Evolutionary conservation across 2,888 invertebrate genomes (phyloP).

Genomic region (Dolichomitus sp.): DNA sequence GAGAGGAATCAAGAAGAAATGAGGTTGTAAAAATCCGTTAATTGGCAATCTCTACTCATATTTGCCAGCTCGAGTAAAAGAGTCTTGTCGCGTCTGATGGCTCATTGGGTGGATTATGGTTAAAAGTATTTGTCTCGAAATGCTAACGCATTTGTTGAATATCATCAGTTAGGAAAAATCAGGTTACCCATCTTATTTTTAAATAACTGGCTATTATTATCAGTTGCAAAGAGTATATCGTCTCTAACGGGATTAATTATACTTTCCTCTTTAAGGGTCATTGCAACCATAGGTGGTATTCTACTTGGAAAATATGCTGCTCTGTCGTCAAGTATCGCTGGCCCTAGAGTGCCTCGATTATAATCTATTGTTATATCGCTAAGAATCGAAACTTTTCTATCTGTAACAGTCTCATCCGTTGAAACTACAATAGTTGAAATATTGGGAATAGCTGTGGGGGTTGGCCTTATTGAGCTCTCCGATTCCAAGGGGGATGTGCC

Average conservation of each 20-base stretch:
- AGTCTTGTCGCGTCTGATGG: no score
- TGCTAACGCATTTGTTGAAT: not conserved
- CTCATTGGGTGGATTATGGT: constrained; percentile 23
- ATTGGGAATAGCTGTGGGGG: not conserved
- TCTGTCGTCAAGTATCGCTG: constrained; percentile 31
- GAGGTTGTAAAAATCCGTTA: no score
- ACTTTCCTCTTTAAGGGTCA: not conserved
- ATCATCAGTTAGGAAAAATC: constrained; percentile 8
- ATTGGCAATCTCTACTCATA: no score
- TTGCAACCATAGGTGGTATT: constrained; percentile 66
- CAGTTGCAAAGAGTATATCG: not conserved
- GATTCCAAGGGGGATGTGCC: not conserved
- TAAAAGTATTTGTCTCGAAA: constrained; percentile 63
- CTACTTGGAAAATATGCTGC: constrained; percentile 65
- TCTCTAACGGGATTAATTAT: not conserved
- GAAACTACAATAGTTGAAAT: not conserved
- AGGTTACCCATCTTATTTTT: not conserved
- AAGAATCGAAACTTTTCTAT: not conserved
- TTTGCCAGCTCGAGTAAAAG: no score
- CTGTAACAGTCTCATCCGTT: not conserved
- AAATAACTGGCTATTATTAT: not conserved
- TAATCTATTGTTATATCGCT: not conserved
- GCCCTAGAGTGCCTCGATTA: not conserved
- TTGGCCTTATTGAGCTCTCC: not conserved
- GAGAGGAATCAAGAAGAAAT: no score